Conservation (phyloP, 2,797 vertebrate genomes). For the Tokudaia muenninki region DNA sequence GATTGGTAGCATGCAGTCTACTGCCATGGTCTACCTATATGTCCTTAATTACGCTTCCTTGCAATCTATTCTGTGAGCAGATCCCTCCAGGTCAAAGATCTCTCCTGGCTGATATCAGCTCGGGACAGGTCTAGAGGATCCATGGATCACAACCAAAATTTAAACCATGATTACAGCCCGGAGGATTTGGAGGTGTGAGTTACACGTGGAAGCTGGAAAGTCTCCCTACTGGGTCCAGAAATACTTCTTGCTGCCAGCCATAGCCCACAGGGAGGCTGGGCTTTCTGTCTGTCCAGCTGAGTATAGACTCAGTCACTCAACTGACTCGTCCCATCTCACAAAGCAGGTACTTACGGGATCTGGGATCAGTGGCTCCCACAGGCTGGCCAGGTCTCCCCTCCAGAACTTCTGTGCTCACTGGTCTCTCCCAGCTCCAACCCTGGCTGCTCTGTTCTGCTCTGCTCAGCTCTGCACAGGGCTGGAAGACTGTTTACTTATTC, state of each 20-base stretch:
- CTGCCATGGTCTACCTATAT: neutral
- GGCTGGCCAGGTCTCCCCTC: neutral
- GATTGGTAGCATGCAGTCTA: neutral
- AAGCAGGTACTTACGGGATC: conserved; percentile 74
- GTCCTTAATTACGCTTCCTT: neutral
- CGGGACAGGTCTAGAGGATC: neutral
- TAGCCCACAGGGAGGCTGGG: fast-evolving
- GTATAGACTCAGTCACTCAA: fast-evolving
- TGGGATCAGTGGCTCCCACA: neutral
- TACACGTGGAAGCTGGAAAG: fast-evolving
- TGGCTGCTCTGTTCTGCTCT: conserved; percentile 55
- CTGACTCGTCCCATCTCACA: neutral
- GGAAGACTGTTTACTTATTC: conserved; percentile 92
- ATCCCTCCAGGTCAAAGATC: fast-evolving
- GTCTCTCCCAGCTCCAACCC: conserved; percentile 57
- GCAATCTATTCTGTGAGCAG: fast-evolving
- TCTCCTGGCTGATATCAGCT: neutral
- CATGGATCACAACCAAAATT: neutral
- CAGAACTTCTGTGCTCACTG: neutral
- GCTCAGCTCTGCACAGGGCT: conserved; percentile 80
- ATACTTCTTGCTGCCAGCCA: neutral
- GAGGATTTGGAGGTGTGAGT: neutral
- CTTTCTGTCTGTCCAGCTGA: too few relatives aligned
- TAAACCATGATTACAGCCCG: neutral
- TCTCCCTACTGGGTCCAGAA: fast-evolving